Evolutionary conservation across 2,888 invertebrate genomes (phyloP), one percentile per base, ranked within the genome.

Genomic region (Syrista parreyssii): DNA sequence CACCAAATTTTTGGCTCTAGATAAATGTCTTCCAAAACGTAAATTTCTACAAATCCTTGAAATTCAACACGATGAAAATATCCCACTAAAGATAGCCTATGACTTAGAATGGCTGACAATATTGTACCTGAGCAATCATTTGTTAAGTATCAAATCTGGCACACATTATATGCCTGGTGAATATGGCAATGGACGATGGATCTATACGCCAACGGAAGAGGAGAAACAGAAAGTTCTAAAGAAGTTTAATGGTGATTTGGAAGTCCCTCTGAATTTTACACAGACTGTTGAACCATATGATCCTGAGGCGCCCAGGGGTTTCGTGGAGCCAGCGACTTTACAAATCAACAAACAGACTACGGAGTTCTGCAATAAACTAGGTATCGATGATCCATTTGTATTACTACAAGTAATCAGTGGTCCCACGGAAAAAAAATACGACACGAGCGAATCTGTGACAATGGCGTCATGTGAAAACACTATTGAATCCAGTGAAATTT

Each of bases 31-130:
- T 75, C 98, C 98, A 0, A 94, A 94, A 85, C 93, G 98, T 81
- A 94, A 96, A 81, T 99, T 98, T 92, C 92, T 99, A 69, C 98
- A 99, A 93, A 94, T 99, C 23, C 83, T 96, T 30, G 95, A 96
- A 78, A 87, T 95, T 76, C 92, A 93, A 11, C 93, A 94, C 83
- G 93, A 95, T 81, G 91, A 91, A 84, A 92, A 93, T 83, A 92
- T 93, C 79, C 91, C 92, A 75, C 90, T 97, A 34, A 93, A 94
- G 82, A 76, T 91, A 12, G 85, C 85, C 9, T 96, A 97, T 91
- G 99, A 99, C 92, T 93, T 95, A n/a, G 98, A 99, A 91, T 99
- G 99, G 99, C 92, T 99, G 80, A 95, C 97, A 12, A 94, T 99
- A 88, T 93, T 99, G 73, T 95, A 94, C 88, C 93, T 94, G 82